Conservation (phyloP, 1,140 invertebrate species). For the Zaprionus nigranus region DNA sequence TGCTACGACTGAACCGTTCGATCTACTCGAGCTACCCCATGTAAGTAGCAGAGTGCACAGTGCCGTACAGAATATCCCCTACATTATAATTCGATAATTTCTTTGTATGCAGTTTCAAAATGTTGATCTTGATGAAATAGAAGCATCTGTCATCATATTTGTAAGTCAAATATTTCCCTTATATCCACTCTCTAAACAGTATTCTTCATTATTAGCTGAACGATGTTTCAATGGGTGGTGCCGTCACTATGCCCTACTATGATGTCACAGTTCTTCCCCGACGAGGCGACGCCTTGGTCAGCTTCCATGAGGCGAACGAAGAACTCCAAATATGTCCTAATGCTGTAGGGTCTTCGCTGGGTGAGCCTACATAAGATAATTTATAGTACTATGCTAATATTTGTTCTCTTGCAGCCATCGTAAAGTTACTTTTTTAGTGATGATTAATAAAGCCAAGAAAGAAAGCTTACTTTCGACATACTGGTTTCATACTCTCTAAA, state of each 20-base stretch:
- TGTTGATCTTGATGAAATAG: slow-evolving; percentile 1
- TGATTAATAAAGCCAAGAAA: neutral
- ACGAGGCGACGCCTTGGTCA: slow-evolving; percentile 43
- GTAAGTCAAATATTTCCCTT: slow-evolving; percentile 20
- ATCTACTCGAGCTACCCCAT: slow-evolving; percentile 14
- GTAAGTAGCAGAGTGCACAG: neutral
- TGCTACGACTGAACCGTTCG: slow-evolving; percentile 2
- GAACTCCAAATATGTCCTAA: slow-evolving; percentile 52
- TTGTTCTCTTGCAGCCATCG: slow-evolving; percentile 40
- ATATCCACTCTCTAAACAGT: neutral
- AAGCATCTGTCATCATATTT: slow-evolving; percentile 46
- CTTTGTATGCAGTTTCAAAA: slow-evolving; percentile 22
- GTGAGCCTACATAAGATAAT: slow-evolving; percentile 1
- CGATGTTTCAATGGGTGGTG: slow-evolving; percentile 44
- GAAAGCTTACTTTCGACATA: neutral
- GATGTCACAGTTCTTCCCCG: slow-evolving; percentile 18
- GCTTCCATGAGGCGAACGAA: slow-evolving; percentile 16
- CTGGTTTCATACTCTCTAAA: too few relatives aligned
- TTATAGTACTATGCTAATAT: neutral
- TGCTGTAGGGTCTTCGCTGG: slow-evolving; percentile 42
- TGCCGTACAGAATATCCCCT: neutral
- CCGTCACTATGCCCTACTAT: slow-evolving; percentile 12
- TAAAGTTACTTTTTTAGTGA: slow-evolving; percentile 37
- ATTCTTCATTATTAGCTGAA: slow-evolving; percentile 26
- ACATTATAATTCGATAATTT: neutral